These are phyloP conservation scores for Fragariocoptes setiger DNA, from an alignment of 1,140 invertebrate genomes.

Conservation along the genomic window DNA sequence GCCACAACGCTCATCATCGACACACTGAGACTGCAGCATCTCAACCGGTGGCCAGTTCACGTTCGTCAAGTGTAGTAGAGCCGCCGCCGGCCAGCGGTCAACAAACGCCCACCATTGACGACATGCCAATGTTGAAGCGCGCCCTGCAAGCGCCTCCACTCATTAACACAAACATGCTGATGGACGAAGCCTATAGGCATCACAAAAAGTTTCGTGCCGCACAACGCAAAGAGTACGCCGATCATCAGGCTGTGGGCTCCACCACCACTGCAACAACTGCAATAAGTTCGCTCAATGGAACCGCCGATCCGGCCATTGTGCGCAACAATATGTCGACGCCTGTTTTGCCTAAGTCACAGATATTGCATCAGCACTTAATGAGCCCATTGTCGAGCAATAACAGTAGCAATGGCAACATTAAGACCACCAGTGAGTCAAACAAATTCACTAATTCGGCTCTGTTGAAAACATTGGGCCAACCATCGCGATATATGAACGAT, in stretches of 20 bases:
- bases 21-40: not conserved
- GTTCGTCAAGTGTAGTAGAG: not conserved
- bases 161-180: constrained; percentile 29
- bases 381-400: not conserved
- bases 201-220: constrained; percentile 59
- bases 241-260: constrained; percentile 3
- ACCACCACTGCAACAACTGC: too few species aligned
- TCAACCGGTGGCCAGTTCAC: not conserved
- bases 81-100: not conserved
- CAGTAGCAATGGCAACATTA: not conserved
- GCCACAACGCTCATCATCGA: not conserved
- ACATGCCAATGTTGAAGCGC: constrained; percentile 68
- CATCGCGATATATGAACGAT: constrained; percentile 41
- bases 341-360: not conserved
- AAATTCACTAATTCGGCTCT: constrained; percentile 30
- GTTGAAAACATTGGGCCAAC: constrained; percentile 53
- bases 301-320: too few species aligned
- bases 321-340: too few species aligned
- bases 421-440: constrained; percentile 1
- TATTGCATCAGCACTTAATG: constrained; percentile 1
- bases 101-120: constrained; percentile 26
- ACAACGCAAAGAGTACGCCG: constrained; percentile 20
- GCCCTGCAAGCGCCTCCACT: constrained; percentile 62
- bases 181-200: constrained; percentile 74
- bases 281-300: too few species aligned